Evolutionary conservation across 2,797 vertebrate species (phyloP).

Genomic region (Gambusia yucatana): DNA sequence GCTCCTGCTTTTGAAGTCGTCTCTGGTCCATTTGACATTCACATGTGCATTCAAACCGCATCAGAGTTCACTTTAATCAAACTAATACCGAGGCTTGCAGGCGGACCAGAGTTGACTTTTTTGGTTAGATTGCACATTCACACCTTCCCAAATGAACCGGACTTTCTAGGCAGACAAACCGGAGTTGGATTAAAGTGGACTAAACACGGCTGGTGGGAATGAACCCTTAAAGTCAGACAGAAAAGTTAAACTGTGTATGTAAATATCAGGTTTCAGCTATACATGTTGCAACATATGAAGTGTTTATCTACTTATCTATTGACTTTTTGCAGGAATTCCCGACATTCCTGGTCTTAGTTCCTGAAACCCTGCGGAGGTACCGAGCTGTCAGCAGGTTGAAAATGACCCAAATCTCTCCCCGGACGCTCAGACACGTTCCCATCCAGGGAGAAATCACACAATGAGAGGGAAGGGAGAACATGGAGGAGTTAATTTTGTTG

Average conservation of each 20-base stretch:
- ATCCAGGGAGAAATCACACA: constrained; percentile 15
- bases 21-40: too few relatives aligned
- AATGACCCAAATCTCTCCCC: constrained; percentile 40
- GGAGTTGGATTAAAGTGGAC: too few relatives aligned
- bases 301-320: background rate
- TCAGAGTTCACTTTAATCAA: too few relatives aligned
- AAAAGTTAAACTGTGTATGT: background rate
- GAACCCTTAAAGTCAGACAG: background rate
- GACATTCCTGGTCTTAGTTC: constrained; percentile 15
- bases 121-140: too few relatives aligned
- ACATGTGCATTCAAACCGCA: too few relatives aligned
- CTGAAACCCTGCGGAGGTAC: background rate
- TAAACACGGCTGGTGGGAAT: too few relatives aligned
- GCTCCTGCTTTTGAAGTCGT: too few relatives aligned
- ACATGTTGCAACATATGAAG: background rate
- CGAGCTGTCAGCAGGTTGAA: too few relatives aligned
- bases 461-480: constrained; percentile 19
- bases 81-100: too few relatives aligned
- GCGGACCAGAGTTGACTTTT: too few relatives aligned
- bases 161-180: too few relatives aligned
- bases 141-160: too few relatives aligned
- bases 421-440: constrained; percentile 36
- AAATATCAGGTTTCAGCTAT: background rate
- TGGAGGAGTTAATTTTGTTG: constrained; percentile 38
- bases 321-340: constrained; percentile 10